Base-by-base conservation (phyloP, 2,797 vertebrate genomes). In the Squalus acanthias region DNA sequence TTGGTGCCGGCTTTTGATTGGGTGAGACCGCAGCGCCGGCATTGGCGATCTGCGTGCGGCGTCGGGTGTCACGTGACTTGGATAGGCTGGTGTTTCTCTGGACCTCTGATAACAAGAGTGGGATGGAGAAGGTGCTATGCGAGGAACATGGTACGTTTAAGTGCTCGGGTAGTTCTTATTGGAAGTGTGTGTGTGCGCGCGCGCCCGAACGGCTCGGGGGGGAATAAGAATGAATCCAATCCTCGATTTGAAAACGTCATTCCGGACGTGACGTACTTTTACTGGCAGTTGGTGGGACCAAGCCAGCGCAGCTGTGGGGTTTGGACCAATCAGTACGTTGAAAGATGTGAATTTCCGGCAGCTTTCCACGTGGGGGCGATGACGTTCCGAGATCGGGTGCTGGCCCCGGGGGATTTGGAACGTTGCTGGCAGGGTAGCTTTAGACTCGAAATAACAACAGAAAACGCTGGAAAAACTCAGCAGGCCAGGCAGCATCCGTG, bases 101-200 rank as follows among this genome's bases (percentile, higher is more conserved):
- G 24, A 26, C 24, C 7, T 70, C 57, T 15, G 67, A 72, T 1
- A 3, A n/a, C 15, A 24, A 17, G 2, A 33, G 33, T 6, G 9
- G 0, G 10, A 98, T 98, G 98, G 98, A 98, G 39, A 97, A 96
- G 85, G 96, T 98, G 50, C 0, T 96, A 0, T 98, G 98, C 96
- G 0, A 96, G 12, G 89, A 60, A 1, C 98, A 98, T 94, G 98
- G 98, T 98, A 97, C 97, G 98, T 96, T 24, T 0, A 0, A 3
- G 5, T 4, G 33, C 7, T 15, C 39, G 33, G 3, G 3, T 39
- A 70, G 1, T 1, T 33, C n/a, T 5, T 29, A 50, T 15, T 5
- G 26, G 29, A 50, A 91, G 13, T 57, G 8, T n/a, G 87, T 2
- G 8, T 24, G 24, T 20, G 65, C 0, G 15, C 1, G 5, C 0